Base-by-base conservation (phyloP, 53 echinoderm and acorn worm genomes). In the Antedon mediterranea region DNA sequence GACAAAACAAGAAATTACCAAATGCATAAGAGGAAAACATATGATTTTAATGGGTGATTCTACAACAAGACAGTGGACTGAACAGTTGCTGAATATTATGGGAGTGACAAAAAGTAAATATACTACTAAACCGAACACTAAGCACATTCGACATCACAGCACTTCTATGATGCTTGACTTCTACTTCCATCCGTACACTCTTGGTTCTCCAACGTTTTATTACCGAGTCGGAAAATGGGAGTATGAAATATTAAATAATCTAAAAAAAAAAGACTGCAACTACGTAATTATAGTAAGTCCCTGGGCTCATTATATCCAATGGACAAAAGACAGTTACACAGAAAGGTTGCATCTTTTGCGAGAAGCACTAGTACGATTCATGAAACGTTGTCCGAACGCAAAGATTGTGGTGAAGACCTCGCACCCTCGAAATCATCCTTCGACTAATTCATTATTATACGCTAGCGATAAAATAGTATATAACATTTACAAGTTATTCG, bases 401-500 rank as follows among this genome's bases (percentile, higher is more conserved):
- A 8, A 6, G 1, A 23, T 57, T 15, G 2, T 57, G 57, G 23
- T 57, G 57, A 57, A 57, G 23, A 57, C 57, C 2, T 57, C 57
- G 20, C 57, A 57, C 20, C 57, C 57, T 18, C 57, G 57, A 9
- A 57, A 57, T 57, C 57, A 57, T 23, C 2, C 9, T 8, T 57
- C 57, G 23, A 18, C 57, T 8, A 57, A 8, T 57, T 6, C 57
- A 2, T 23, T 57, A 57, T 2, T 57, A 18, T 57, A 57, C 23
- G 11, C 57, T 23, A 57, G 57, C 23, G 57, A 57, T 26, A 57
- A 57, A 23, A 6, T 57, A 57, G 2, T 57, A 23, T 57, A 57
- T 57, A 29, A 71, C 33, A 79, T 79, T 31, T 32, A 79, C 30
- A 14, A 70, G 14, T 14, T 79, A 71, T 72, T 71, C 31, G 28